Conservation (phyloP, 2,888 invertebrate species). For the Noctua janthina region DNA sequence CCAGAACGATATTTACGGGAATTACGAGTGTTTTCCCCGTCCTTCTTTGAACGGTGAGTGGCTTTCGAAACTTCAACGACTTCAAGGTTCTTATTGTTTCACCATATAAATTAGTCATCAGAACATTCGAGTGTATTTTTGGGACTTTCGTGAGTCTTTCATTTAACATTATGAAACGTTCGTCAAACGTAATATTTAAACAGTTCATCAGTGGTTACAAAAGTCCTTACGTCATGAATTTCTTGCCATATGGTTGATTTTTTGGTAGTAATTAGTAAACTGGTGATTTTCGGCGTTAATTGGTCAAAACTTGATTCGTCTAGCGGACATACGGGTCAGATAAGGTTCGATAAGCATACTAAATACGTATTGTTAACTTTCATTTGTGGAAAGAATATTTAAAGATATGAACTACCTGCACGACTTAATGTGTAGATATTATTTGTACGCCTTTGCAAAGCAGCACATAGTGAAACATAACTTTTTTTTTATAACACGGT, state of each 20-base stretch:
- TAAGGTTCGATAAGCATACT: slow-evolving; percentile 43
- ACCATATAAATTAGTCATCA: slow-evolving; percentile 69
- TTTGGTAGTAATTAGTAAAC: slow-evolving; percentile 24
- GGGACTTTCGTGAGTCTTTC: slow-evolving; percentile 40
- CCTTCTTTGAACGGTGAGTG: slow-evolving; percentile 91
- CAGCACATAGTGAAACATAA: no score
- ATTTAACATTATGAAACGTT: slow-evolving; percentile 4
- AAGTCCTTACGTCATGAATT: slow-evolving; percentile 43
- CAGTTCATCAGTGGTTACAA: slow-evolving; percentile 17
- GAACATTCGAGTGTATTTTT: slow-evolving; percentile 40
- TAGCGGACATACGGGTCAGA: slow-evolving; percentile 27
- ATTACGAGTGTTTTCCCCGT: slow-evolving; percentile 93
- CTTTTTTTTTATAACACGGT: no score
- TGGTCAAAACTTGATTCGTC: slow-evolving; percentile 16
- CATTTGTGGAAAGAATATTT: neutral
- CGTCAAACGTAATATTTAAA: neutral
- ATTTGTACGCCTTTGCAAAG: no score
- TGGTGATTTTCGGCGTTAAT: slow-evolving; percentile 30
- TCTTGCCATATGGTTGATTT: slow-evolving; percentile 46
- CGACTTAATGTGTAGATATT: no score
- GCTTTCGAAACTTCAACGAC: slow-evolving; percentile 65
- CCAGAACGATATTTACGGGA: slow-evolving; percentile 96
- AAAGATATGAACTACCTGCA: neutral
- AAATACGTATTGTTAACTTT: neutral
- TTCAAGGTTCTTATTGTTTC: slow-evolving; percentile 59